phyloP scores from a whole-genome alignment of 2,888 invertebrate species.

The Sminthurinus aureus region DNA sequence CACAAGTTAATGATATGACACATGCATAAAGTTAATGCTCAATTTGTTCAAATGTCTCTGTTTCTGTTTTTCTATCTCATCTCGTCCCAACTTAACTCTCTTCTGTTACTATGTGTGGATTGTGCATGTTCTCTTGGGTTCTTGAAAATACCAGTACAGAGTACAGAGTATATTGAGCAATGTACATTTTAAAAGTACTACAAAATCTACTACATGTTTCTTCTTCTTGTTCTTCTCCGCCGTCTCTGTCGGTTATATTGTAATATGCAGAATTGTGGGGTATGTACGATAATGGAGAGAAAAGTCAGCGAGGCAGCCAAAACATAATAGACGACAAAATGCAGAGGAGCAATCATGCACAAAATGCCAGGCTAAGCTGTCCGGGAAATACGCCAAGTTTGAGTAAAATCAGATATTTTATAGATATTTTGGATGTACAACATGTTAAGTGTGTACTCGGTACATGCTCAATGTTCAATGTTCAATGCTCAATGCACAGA shows the following conservation, averaged over 20 bases:
- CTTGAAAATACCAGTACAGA: background rate
- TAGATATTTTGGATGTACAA: background rate
- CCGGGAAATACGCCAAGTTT: slow-evolving; percentile 23
- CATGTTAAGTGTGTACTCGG: background rate
- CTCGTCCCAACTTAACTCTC: background rate
- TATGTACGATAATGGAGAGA: background rate
- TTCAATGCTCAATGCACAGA: background rate
- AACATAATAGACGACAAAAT: slow-evolving; percentile 1
- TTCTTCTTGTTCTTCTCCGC: background rate
- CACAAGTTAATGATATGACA: slow-evolving; percentile 16
- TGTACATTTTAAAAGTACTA: too few relatives aligned
- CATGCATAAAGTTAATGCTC: slow-evolving; percentile 18
- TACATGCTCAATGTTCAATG: background rate
- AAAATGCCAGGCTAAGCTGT: slow-evolving; percentile 14
- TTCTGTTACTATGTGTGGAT: too few relatives aligned
- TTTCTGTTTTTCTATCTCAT: background rate
- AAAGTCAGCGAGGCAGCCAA: slow-evolving; percentile 2
- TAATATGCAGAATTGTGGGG: background rate
- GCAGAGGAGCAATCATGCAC: background rate
- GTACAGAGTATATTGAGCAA: background rate
- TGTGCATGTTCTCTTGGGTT: background rate
- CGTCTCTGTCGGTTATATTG: too few relatives aligned
- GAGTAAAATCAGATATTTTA: slow-evolving; percentile 22
- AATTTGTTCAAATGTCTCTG: slow-evolving; percentile 9
- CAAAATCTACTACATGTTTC: too few relatives aligned